Conservation (phyloP, 2,113 vertebrate species). For the Astur gentilis region DNA sequence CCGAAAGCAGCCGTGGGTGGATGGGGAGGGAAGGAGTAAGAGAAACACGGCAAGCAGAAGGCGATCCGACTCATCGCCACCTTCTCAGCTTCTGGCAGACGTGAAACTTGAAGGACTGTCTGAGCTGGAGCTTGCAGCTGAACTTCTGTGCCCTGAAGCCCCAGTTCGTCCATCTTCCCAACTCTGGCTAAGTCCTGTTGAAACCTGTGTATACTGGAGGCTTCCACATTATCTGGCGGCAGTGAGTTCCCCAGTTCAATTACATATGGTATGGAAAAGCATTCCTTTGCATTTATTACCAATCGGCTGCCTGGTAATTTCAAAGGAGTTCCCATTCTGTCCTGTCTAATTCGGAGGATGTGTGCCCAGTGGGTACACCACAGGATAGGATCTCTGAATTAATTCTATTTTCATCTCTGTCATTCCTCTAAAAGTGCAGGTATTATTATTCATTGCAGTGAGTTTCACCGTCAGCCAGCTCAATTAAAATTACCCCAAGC, state of each 20-base stretch:
- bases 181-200: neutral
- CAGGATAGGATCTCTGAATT: neutral
- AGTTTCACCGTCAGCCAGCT: conserved; percentile 26
- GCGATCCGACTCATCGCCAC: neutral
- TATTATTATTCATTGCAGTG: conserved; percentile 32
- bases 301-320: neutral
- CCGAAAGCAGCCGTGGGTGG: neutral
- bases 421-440: conserved; percentile 24
- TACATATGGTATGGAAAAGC: fast-evolving
- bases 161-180: neutral
- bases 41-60: neutral
- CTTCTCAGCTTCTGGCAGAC: neutral
- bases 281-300: neutral
- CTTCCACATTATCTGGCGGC: neutral
- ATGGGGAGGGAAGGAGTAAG: neutral
- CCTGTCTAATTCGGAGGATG: conserved; percentile 16
- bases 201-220: neutral
- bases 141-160: neutral
- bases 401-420: conserved; percentile 42
- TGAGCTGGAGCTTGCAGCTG: neutral
- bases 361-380: conserved; percentile 18
- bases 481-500: conserved; percentile 38
- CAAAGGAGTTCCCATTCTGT: conserved; percentile 37
- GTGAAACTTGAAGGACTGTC: neutral
- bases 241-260: neutral